phyloP scores from a whole-genome alignment of 1,140 invertebrate species.

The Anastatus disparis region DNA sequence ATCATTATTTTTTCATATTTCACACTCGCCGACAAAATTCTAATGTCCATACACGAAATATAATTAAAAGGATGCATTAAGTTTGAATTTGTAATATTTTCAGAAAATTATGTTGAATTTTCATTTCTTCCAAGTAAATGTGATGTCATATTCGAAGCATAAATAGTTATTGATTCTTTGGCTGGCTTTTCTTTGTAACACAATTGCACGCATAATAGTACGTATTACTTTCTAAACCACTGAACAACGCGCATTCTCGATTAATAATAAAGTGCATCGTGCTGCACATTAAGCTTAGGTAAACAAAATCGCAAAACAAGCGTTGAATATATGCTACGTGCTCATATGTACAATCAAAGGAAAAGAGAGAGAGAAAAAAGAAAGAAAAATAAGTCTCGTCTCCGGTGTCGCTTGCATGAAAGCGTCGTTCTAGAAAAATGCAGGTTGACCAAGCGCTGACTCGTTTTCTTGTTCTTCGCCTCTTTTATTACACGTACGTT shows the following conservation, averaged over 20 bases:
- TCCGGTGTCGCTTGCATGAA: not conserved
- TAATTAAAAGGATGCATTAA: too few relatives aligned
- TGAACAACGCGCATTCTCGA: not conserved
- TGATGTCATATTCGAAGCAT: too few relatives aligned
- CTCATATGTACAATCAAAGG: not conserved
- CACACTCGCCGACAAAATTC: too few relatives aligned
- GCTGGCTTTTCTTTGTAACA: not conserved
- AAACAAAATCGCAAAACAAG: conserved; percentile 9
- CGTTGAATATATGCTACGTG: not conserved
- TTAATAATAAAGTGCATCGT: conserved; percentile 6
- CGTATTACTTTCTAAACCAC: not conserved
- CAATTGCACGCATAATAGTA: not conserved
- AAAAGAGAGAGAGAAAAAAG: not conserved
- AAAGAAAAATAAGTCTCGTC: not conserved
- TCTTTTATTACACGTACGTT: conserved; percentile 20
- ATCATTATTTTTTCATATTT: too few relatives aligned
- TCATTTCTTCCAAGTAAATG: too few relatives aligned
- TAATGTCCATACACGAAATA: too few relatives aligned
- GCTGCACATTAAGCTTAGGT: conserved; percentile 14
- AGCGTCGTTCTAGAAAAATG: conserved; percentile 30
- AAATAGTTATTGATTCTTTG: not conserved
- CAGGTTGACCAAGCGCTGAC: conserved; percentile 28
- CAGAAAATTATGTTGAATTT: too few relatives aligned
- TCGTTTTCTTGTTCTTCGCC: too few relatives aligned
- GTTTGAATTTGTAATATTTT: too few relatives aligned